phyloP scores from a whole-genome alignment of 2,113 vertebrate species.

The Symphodus melops region DNA sequence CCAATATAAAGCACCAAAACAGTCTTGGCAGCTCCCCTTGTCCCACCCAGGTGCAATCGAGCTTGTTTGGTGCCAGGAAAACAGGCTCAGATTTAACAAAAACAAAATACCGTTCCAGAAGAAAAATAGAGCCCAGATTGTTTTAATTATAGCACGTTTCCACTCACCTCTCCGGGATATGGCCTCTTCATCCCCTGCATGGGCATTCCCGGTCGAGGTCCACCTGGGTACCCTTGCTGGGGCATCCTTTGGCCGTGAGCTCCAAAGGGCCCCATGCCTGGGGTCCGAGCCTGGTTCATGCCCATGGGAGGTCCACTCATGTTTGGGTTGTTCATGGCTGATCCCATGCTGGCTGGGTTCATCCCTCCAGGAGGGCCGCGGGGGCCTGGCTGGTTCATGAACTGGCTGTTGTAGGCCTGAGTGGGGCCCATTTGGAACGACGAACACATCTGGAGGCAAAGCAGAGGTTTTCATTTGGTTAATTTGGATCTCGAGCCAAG shows the following conservation, averaged over 20 bases:
- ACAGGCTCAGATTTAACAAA: background rate
- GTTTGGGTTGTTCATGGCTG: constrained; percentile 91
- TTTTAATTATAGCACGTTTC: background rate
- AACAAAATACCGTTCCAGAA: background rate
- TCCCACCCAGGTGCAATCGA: background rate
- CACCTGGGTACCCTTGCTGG: constrained; percentile 94
- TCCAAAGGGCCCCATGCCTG: constrained; percentile 93
- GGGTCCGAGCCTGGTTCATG: constrained; percentile 95
- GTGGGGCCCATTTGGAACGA: constrained; percentile 99
- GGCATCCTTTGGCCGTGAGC: constrained; percentile 95
- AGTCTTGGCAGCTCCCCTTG: background rate
- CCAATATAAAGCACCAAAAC: background rate
- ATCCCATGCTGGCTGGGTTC: constrained; percentile 94
- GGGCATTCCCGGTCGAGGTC: constrained; percentile 91
- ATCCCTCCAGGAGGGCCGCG: constrained; percentile 94
- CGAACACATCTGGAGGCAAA: constrained; percentile 94
- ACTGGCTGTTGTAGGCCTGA: constrained; percentile 98
- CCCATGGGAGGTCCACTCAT: constrained; percentile 97
- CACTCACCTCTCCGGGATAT: constrained; percentile 95
- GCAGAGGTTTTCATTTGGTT: constrained; percentile 24
- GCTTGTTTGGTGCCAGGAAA: background rate
- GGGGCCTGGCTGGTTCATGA: constrained; percentile 96
- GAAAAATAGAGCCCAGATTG: too few species aligned
- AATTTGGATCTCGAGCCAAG: background rate
- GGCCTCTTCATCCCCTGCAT: constrained; percentile 98